phyloP scores from a whole-genome alignment of 2,113 vertebrate genomes.

The Chaetorhynchus papuensis region DNA sequence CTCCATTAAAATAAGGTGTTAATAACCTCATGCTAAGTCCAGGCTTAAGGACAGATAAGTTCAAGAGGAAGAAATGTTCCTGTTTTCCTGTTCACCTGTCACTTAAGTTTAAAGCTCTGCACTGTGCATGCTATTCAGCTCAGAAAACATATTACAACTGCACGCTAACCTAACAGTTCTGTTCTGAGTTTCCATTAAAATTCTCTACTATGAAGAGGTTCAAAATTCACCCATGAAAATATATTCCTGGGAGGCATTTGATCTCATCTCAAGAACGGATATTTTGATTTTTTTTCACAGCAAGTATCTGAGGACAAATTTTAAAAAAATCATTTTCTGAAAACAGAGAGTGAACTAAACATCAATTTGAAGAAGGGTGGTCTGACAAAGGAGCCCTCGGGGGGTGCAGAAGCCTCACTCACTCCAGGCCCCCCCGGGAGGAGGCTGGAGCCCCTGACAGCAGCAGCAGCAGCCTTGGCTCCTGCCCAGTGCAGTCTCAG shows the following conservation, averaged over 20 bases:
- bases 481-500: constrained; percentile 4
- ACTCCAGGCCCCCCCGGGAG: background rate
- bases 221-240: constrained; percentile 19
- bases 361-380: rapidly evolving
- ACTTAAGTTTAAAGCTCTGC: background rate
- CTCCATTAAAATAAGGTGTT: background rate
- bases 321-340: background rate
- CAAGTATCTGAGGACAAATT: background rate
- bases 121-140: background rate
- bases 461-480: constrained; percentile 36
- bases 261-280: background rate
- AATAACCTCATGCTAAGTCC: constrained; percentile 35
- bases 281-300: background rate
- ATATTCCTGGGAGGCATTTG: background rate
- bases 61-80: constrained; percentile 39
- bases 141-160: constrained; percentile 1
- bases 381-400: background rate
- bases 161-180: constrained; percentile 44
- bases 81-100: constrained; percentile 4
- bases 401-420: background rate
- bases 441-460: background rate
- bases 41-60: constrained; percentile 11
- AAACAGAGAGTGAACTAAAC: background rate
- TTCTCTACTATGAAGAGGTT: background rate
- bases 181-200: constrained; percentile 35